A percentile compares a stretch with the other conserved stretches of the same genome.
These are phyloP conservation scores for Pangasius mekongensis DNA, from an alignment of 2,797 vertebrate genomes.

Conservation along the genomic window DNA sequence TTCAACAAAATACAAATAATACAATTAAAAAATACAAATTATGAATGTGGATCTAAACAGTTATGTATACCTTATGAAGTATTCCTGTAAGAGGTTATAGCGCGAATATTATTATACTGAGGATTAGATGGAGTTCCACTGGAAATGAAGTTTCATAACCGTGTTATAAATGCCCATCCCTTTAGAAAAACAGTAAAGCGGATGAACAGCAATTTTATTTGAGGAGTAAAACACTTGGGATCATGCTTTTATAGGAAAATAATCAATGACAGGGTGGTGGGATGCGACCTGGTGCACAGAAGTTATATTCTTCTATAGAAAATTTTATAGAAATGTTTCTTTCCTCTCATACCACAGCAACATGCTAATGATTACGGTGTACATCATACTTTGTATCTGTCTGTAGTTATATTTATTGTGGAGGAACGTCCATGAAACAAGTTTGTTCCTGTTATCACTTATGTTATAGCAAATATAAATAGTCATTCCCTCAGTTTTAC, in stretches of 20 bases:
- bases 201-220: background rate
- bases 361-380: background rate
- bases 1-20: background rate
- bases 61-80: background rate
- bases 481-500: background rate
- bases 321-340: background rate
- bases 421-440: background rate
- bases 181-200: background rate
- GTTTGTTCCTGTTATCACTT: background rate
- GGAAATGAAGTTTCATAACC: background rate
- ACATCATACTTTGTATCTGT: background rate
- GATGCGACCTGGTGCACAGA: background rate
- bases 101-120: too few species aligned
- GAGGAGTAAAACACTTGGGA: background rate
- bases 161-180: background rate
- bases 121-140: background rate
- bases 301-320: background rate
- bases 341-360: background rate
- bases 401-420: background rate
- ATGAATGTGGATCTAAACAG: background rate
- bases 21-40: background rate
- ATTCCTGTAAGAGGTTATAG: background rate
- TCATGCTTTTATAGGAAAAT: background rate
- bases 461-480: background rate
- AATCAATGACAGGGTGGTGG: background rate